Conservation (phyloP, 2,888 invertebrate species). For the Hypsopygia costalis region DNA sequence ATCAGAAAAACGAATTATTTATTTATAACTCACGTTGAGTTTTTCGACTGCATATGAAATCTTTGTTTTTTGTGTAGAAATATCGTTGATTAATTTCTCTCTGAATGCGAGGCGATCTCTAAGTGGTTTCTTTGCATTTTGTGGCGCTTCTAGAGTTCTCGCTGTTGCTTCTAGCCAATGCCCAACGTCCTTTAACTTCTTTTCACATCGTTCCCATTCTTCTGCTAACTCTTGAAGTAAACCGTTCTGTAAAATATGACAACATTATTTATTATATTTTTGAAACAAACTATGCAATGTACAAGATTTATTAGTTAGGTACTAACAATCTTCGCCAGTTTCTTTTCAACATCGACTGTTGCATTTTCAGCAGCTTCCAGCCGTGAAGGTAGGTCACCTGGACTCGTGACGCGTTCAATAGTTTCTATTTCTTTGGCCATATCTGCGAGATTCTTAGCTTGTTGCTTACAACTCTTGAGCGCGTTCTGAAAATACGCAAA, state of each 20-base stretch:
- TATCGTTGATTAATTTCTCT: constrained; percentile 93
- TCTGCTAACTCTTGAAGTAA: constrained; percentile 94
- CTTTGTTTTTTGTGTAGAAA: constrained; percentile 94
- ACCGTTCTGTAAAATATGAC: constrained; percentile 83
- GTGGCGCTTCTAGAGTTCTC: constrained; percentile 87
- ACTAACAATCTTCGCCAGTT: constrained; percentile 91
- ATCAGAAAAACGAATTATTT: neutral
- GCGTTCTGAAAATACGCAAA: constrained; percentile 82
- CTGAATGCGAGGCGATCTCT: constrained; percentile 92
- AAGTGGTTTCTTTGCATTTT: constrained; percentile 92
- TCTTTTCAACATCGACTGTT: constrained; percentile 91
- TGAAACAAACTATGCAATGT: too few relatives aligned
- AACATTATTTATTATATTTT: too few relatives aligned
- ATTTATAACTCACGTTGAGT: constrained; percentile 84
- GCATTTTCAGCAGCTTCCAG: constrained; percentile 93
- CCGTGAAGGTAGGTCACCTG: constrained; percentile 91
- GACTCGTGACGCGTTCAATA: constrained; percentile 90
- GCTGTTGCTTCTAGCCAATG: constrained; percentile 94
- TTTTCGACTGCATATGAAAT: constrained; percentile 94
- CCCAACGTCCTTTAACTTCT: constrained; percentile 93
- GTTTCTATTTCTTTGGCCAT: constrained; percentile 95
- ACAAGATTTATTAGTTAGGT: constrained; percentile 1
- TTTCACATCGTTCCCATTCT: constrained; percentile 98
- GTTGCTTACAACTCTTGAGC: constrained; percentile 93
- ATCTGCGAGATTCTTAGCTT: constrained; percentile 92